Evolutionary conservation across 2,888 invertebrate species (phyloP).

Genomic region (Papilio elwesi): DNA sequence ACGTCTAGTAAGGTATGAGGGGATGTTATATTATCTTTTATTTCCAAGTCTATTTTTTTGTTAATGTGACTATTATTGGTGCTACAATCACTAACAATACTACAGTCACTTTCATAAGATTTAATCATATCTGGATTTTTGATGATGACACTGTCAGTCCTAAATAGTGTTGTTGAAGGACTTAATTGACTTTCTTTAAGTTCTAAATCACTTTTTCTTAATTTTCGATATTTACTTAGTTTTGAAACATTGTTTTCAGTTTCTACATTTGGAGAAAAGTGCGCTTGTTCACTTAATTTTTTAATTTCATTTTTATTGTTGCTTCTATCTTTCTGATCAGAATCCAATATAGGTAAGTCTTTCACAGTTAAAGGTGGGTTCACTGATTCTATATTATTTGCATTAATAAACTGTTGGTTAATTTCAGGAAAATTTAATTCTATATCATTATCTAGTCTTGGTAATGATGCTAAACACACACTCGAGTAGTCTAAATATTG

Average conservation of each 20-base stretch:
- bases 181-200: conserved; percentile 43
- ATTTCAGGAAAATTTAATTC: conserved; percentile 80
- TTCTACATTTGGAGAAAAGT: conserved; percentile 45
- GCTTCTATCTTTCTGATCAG: conserved; percentile 45
- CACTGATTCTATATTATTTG: conserved; percentile 67
- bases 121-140: conserved; percentile 76
- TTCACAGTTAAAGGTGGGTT: conserved; percentile 46
- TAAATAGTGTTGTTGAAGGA: conserved; percentile 49
- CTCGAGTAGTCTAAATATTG: conserved; percentile 77
- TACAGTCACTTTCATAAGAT: conserved; percentile 52
- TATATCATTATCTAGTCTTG: conserved; percentile 77
- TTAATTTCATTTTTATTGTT: conserved; percentile 28
- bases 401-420: conserved; percentile 80
- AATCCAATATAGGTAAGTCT: conserved; percentile 57
- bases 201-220: conserved; percentile 53
- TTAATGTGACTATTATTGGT: conserved; percentile 3
- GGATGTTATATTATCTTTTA: conserved; percentile 6
- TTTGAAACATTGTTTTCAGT: conserved; percentile 65
- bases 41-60: not conserved
- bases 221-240: conserved; percentile 74
- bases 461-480: conserved; percentile 74
- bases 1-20: conserved; percentile 1
- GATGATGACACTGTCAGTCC: conserved; percentile 79
- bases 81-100: conserved; percentile 38
- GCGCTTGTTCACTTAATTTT: conserved; percentile 44